Conservation (phyloP, 2,113 vertebrate genomes). For the Calonectris borealis region DNA sequence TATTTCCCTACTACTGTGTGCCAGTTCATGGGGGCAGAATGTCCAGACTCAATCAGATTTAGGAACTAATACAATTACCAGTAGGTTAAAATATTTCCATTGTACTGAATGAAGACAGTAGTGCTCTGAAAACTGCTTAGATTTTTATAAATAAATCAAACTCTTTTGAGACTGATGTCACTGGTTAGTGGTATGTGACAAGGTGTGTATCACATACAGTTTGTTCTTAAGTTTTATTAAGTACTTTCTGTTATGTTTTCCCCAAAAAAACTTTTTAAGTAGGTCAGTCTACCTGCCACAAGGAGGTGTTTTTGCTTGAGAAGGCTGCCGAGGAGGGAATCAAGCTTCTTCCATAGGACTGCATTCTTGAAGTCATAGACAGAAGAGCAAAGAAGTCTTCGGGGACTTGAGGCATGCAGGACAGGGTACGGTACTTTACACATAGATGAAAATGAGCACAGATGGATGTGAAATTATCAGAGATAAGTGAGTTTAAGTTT, state of each 20-base stretch:
- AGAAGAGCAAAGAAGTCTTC: not conserved
- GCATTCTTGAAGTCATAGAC: not conserved
- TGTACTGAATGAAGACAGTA: not conserved
- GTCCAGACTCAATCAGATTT: slow-evolving; percentile 24
- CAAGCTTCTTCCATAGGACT: not conserved
- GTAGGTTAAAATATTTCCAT: slow-evolving; percentile 7
- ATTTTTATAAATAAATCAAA: not conserved
- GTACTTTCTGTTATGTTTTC: not conserved
- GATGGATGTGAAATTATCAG: not conserved
- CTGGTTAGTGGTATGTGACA: not conserved
- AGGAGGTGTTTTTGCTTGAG: not conserved
- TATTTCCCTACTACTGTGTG: not conserved
- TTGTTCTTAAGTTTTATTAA: not conserved
- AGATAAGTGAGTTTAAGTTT: not conserved
- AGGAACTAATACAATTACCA: slow-evolving; percentile 37
- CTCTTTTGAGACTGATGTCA: not conserved
- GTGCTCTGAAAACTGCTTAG: not conserved
- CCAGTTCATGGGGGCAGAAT: not conserved
- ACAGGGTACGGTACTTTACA: not conserved
- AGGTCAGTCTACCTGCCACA: not conserved
- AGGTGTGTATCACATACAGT: not conserved
- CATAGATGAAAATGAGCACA: not conserved
- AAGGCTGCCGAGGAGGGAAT: not conserved
- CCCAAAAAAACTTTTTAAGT: not conserved
- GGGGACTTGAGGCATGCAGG: not conserved